These are phyloP conservation scores for Drosophila atroscutellata DNA, from an alignment of 2,888 invertebrate species.

Conservation along the genomic window DNA sequence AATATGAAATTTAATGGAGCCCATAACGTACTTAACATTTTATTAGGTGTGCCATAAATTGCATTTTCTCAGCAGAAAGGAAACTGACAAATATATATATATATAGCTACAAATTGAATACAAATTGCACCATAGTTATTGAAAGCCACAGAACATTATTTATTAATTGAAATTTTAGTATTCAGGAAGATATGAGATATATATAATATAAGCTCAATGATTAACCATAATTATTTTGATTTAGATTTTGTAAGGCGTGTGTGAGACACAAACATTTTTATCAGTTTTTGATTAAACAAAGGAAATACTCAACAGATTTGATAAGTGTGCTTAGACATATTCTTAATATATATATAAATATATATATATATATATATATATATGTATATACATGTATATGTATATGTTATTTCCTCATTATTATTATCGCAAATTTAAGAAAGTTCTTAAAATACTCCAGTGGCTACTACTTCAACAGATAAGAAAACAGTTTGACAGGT, in stretches of 20 bases:
- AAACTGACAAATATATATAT: background rate
- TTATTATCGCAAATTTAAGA: background rate
- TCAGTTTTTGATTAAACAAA: conserved; percentile 3
- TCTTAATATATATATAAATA: background rate
- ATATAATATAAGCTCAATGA: no score
- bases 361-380: no score
- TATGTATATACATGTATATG: background rate
- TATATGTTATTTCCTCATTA: conserved; percentile 3
- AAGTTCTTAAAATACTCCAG: background rate
- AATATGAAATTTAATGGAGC: background rate
- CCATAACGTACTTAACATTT: background rate
- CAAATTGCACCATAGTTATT: background rate
- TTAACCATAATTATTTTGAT: background rate
- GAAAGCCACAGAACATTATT: no score
- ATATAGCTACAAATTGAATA: background rate
- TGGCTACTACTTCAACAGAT: conserved; percentile 14
- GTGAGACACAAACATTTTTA: conserved; percentile 2
- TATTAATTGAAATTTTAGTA: no score
- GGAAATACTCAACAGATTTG: conserved; percentile 18
- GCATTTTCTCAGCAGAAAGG: background rate
- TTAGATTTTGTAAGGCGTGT: background rate
- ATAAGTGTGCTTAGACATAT: background rate
- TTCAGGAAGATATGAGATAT: background rate
- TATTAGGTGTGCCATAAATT: background rate
- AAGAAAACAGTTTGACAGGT: conserved; percentile 16